Conservation (phyloP, 2,797 vertebrate genomes). For the Enteromius paludinosus region DNA sequence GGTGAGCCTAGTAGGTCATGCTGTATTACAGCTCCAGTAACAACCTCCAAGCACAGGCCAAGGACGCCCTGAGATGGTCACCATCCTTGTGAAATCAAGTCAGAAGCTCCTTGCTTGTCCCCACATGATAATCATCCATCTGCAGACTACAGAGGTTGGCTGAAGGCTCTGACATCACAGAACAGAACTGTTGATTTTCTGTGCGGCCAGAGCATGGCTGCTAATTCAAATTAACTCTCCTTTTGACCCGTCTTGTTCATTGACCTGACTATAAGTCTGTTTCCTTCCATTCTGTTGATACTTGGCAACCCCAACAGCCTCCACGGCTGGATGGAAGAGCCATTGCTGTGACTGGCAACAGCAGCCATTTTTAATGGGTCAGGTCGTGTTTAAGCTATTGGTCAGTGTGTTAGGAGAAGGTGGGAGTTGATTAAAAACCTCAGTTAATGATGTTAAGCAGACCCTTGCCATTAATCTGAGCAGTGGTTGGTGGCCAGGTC, state of each 20-base stretch:
- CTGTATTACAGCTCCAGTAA: constrained; percentile 27
- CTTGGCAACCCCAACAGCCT: constrained; percentile 49
- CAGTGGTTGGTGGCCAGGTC: constrained; percentile 72
- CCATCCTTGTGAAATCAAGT: constrained; percentile 20
- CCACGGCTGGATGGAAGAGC: constrained; percentile 33
- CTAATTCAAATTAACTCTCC: constrained; percentile 79
- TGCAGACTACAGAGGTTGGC: background rate
- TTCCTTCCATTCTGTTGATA: constrained; percentile 53
- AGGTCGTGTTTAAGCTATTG: constrained; percentile 36
- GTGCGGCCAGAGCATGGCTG: constrained; percentile 71
- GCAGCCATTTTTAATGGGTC: constrained; percentile 19
- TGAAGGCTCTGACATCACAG: constrained; percentile 24
- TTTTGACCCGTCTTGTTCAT: constrained; percentile 69
- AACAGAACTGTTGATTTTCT: constrained; percentile 69
- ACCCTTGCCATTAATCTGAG: constrained; percentile 75
- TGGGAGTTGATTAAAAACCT: constrained; percentile 55
- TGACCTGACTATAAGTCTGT: constrained; percentile 40
- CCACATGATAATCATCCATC: constrained; percentile 34
- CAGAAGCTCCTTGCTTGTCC: background rate
- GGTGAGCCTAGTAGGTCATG: constrained; percentile 24
- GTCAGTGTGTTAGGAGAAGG: constrained; percentile 45
- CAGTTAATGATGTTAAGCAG: constrained; percentile 76
- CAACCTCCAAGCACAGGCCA: constrained; percentile 22
- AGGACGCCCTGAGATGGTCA: constrained; percentile 20
- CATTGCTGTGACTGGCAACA: constrained; percentile 39